Percentiles rank a stretch among this genome's conserved stretches.
Conservation (phyloP, 2,888 invertebrate species). For the Drosophila setosimentum region DNA sequence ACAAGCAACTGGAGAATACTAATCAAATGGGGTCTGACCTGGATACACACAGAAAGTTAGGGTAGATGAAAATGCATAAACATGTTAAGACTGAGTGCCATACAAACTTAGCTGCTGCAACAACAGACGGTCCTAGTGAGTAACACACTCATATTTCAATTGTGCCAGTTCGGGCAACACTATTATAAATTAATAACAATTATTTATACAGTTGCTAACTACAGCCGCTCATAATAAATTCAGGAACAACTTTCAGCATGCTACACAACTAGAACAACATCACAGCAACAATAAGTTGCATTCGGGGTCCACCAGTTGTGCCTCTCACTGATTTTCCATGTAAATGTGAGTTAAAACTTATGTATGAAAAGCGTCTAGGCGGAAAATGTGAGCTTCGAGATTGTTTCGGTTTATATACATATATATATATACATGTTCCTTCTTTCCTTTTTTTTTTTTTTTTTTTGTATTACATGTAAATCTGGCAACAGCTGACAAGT, state of each 20-base stretch:
- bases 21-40: constrained; percentile 40
- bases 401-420: background rate
- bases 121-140: background rate
- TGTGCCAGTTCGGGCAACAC: constrained; percentile 48
- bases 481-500: constrained; percentile 78
- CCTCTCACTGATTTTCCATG: constrained; percentile 55
- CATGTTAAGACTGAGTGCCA: constrained; percentile 3
- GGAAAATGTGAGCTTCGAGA: constrained; percentile 45
- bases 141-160: constrained; percentile 54
- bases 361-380: constrained; percentile 66
- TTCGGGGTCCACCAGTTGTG: constrained; percentile 56
- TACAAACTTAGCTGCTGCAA: constrained; percentile 1
- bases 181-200: constrained; percentile 77
- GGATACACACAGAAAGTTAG: background rate
- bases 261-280: constrained; percentile 49
- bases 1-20: constrained; percentile 37
- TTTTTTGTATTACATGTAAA: constrained; percentile 55
- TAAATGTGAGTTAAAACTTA: constrained; percentile 58
- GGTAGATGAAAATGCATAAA: constrained; percentile 25
- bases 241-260: constrained; percentile 64
- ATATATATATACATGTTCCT: background rate
- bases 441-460: background rate
- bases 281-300: constrained; percentile 63
- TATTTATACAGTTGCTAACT: constrained; percentile 70
- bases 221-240: constrained; percentile 69